Evolutionary conservation across 1,140 invertebrate species (phyloP).

Genomic region (Microplitis mediator): DNA sequence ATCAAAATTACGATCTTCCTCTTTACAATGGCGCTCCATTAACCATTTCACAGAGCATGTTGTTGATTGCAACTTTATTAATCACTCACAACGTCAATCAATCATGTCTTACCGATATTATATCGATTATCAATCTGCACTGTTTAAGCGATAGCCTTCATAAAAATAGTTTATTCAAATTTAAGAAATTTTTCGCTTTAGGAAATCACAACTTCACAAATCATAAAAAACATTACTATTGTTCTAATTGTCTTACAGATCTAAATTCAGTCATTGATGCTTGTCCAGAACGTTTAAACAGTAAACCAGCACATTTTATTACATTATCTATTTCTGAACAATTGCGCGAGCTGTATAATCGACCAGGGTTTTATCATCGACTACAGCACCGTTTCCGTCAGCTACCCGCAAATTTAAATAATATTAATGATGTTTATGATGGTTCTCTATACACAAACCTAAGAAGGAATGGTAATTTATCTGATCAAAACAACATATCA

Average conservation of each 20-base stretch:
- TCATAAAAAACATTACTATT: not conserved
- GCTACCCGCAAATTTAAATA: not conserved
- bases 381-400: not conserved
- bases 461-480: not conserved
- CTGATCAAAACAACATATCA: too few species aligned
- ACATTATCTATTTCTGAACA: not conserved
- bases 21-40: too few species aligned
- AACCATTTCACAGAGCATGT: not conserved
- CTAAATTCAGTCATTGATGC: too few species aligned
- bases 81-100: not conserved
- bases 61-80: not conserved
- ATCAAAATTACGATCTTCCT: too few species aligned
- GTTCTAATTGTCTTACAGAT: not conserved
- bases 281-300: too few species aligned
- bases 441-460: not conserved
- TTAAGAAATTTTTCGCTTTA: not conserved
- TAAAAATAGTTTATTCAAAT: not conserved
- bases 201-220: not conserved
- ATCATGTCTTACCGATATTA: not conserved
- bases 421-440: not conserved
- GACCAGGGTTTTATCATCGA: not conserved
- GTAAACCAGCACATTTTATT: not conserved
- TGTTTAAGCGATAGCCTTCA: not conserved
- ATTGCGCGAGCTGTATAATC: not conserved
- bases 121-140: too few species aligned